Conservation (phyloP, 2,888 invertebrate species). For the Amphimallon solstitiale region DNA sequence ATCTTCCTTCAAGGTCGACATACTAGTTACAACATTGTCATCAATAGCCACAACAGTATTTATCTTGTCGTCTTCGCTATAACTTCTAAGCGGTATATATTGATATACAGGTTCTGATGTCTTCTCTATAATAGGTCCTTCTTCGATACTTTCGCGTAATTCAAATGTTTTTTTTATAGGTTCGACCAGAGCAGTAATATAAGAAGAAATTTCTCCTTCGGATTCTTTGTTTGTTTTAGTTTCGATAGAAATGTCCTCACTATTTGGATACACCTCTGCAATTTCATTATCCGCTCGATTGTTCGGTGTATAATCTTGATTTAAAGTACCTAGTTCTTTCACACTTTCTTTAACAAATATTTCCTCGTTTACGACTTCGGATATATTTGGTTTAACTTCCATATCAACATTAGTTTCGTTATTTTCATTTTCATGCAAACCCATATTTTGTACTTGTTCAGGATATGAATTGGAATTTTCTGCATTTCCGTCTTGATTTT, state of each 20-base stretch:
- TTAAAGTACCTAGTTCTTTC: too few relatives aligned
- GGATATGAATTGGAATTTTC: not conserved
- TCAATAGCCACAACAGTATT: not conserved
- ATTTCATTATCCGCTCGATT: not conserved
- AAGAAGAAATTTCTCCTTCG: constrained; percentile 20
- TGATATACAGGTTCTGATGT: constrained; percentile 13
- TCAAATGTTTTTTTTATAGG: constrained; percentile 25
- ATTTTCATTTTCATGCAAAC: not conserved
- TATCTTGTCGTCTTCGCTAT: constrained; percentile 7
- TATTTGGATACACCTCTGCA: too few relatives aligned
- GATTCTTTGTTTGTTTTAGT: not conserved
- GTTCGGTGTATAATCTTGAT: too few relatives aligned
- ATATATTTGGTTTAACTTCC: not conserved
- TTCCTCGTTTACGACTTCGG: too few relatives aligned
- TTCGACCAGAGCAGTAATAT: constrained; percentile 28
- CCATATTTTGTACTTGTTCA: constrained; percentile 1
- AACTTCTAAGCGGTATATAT: constrained; percentile 22
- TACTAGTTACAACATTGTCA: not conserved
- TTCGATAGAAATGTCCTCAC: not conserved
- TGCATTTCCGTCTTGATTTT: constrained; percentile 3
- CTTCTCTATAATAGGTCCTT: constrained; percentile 2
- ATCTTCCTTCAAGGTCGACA: constrained; percentile 7
- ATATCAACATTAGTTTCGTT: not conserved
- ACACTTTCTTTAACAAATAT: too few relatives aligned
- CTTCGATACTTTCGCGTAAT: not conserved